Conservation (phyloP, 2,888 invertebrate genomes). For the Megaustenia siamemsis region DNA sequence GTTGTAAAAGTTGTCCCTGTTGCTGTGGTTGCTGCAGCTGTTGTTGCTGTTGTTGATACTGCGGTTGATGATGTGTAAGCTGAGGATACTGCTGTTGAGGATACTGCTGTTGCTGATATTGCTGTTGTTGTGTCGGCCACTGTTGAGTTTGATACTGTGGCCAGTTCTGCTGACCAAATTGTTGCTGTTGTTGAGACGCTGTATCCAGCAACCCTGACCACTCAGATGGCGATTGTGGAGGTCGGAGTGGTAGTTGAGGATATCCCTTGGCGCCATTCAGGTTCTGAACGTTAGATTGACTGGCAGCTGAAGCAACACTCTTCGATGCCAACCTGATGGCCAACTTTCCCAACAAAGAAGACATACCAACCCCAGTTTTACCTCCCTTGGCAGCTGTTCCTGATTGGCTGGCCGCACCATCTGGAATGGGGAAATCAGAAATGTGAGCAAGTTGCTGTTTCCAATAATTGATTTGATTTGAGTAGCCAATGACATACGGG, state of each 20-base stretch:
- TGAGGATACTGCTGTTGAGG: too few relatives aligned
- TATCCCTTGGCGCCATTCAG: background rate
- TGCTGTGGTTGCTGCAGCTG: background rate
- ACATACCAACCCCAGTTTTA: background rate
- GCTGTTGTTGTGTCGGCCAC: background rate
- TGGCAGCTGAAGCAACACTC: background rate
- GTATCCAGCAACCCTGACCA: conserved; percentile 39
- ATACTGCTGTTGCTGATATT: conserved; percentile 13
- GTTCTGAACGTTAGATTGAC: background rate
- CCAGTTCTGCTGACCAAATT: background rate
- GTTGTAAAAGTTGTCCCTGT: background rate
- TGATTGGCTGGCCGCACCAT: conserved; percentile 38
- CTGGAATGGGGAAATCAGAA: conserved; percentile 48
- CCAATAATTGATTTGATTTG: background rate
- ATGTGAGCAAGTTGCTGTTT: conserved; percentile 37
- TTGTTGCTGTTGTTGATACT: background rate
- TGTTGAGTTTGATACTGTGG: background rate
- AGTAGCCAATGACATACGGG: background rate
- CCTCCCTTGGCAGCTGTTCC: background rate
- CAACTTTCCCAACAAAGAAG: conserved; percentile 30
- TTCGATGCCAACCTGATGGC: conserved; percentile 37
- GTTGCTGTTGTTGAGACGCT: conserved; percentile 37
- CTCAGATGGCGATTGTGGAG: background rate
- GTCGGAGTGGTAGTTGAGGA: background rate
- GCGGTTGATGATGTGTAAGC: too few relatives aligned